Conservation (phyloP, 2,888 invertebrate species). For the Limnephilus auricula region DNA sequence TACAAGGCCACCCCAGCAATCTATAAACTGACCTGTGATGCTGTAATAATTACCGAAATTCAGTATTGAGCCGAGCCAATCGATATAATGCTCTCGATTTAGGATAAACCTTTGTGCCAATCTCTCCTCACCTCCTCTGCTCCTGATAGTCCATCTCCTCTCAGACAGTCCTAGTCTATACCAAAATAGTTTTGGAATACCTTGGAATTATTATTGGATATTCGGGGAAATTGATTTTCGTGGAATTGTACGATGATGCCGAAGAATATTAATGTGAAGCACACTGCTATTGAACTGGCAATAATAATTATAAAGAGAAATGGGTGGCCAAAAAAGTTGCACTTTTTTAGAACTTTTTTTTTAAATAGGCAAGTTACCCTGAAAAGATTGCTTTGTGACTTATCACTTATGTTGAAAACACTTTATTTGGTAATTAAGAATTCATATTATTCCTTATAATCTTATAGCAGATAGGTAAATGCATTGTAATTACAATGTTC, state of each 20-base stretch:
- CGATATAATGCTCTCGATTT: constrained; percentile 19
- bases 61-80: constrained; percentile 34
- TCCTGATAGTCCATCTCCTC: background rate
- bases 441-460: too few species aligned
- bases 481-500: too few species aligned
- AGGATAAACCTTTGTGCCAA: background rate
- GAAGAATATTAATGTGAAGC: background rate
- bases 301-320: background rate
- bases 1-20: background rate
- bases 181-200: background rate
- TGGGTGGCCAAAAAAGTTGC: background rate
- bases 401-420: too few species aligned
- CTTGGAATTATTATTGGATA: constrained; percentile 2
- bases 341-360: too few species aligned
- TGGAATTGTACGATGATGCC: background rate
- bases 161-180: background rate
- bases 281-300: background rate
- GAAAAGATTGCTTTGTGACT: too few species aligned
- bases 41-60: constrained; percentile 39
- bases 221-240: constrained; percentile 7
- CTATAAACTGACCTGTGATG: constrained; percentile 45
- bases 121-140: background rate
- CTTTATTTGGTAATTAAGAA: too few species aligned
- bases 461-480: too few species aligned
- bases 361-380: too few species aligned